These are phyloP conservation scores for Synergus umbraculus DNA, from an alignment of 2,888 invertebrate species.

Conservation along the genomic window DNA sequence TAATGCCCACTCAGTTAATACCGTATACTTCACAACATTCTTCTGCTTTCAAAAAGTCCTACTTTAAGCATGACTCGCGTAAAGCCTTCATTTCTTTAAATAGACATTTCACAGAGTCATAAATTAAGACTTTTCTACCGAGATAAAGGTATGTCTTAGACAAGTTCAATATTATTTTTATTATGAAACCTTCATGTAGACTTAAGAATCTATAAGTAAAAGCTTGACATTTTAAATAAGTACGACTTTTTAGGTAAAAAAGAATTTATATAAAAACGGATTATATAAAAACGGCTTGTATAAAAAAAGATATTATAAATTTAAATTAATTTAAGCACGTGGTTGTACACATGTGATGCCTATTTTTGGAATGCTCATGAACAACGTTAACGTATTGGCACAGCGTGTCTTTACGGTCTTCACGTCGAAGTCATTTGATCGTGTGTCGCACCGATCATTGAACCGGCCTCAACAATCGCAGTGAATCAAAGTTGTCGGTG, in stretches of 20 bases:
- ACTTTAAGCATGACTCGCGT: background rate
- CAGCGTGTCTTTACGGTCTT: background rate
- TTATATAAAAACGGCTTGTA: too few relatives aligned
- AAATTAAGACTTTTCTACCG: background rate
- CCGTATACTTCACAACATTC: slow-evolving; percentile 35
- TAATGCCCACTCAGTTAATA: slow-evolving; percentile 37
- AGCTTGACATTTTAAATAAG: background rate
- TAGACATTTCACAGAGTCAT: slow-evolving; percentile 20
- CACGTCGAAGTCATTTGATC: slow-evolving; percentile 18
- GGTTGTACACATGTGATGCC: background rate
- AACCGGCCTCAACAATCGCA: slow-evolving; percentile 70
- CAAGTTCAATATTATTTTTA: slow-evolving; percentile 2
- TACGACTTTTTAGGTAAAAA: background rate
- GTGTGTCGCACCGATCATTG: slow-evolving; percentile 66
- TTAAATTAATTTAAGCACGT: background rate
- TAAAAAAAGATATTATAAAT: too few relatives aligned
- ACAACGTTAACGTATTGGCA: background rate
- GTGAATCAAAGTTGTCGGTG: slow-evolving; percentile 75
- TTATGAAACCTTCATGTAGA: background rate
- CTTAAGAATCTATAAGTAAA: background rate
- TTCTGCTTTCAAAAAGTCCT: slow-evolving; percentile 26
- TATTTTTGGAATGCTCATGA: background rate
- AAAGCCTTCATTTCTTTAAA: slow-evolving; percentile 23
- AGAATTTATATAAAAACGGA: too few relatives aligned
- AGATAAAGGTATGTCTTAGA: slow-evolving; percentile 1